A percentile compares a stretch with the other conserved stretches of the same genome.
These are phyloP conservation scores for Acrobasis repandana DNA, from an alignment of 2,888 invertebrate species.

Conservation along the genomic window DNA sequence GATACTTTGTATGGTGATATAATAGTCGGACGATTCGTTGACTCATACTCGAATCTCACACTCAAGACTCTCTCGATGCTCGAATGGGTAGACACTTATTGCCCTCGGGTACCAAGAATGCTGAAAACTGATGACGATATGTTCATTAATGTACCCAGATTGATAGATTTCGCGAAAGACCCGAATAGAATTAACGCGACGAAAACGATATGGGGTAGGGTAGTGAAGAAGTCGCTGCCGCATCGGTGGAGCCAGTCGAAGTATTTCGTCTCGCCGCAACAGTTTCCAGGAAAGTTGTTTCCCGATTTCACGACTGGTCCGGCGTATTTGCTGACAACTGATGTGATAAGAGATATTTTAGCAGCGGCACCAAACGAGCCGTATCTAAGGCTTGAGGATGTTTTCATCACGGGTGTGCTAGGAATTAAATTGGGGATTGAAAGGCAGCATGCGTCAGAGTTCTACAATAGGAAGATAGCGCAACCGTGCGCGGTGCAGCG, in stretches of 20 bases:
- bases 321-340: slow-evolving; percentile 91
- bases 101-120: slow-evolving; percentile 88
- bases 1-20: slow-evolving; percentile 90
- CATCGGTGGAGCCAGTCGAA: slow-evolving; percentile 92
- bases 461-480: slow-evolving; percentile 90
- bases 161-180: slow-evolving; percentile 85
- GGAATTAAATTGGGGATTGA: slow-evolving; percentile 85
- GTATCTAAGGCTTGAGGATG: slow-evolving; percentile 94
- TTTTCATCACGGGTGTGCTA: slow-evolving; percentile 95
- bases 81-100: slow-evolving; percentile 91
- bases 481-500: slow-evolving; percentile 92
- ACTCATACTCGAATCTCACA: slow-evolving; percentile 92
- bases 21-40: slow-evolving; percentile 87
- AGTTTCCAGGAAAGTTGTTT: slow-evolving; percentile 88
- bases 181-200: slow-evolving; percentile 84
- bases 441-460: slow-evolving; percentile 88
- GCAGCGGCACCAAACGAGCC: slow-evolving; percentile 84
- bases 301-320: slow-evolving; percentile 97
- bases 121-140: slow-evolving; percentile 95
- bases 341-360: slow-evolving; percentile 88
- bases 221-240: slow-evolving; percentile 93
- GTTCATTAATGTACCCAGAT: slow-evolving; percentile 91
- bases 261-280: slow-evolving; percentile 91
- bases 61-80: slow-evolving; percentile 92
- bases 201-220: slow-evolving; percentile 89